These are phyloP conservation scores for Rhagologus leucostigma DNA, from an alignment of 2,113 vertebrate genomes.

Conservation along the genomic window DNA sequence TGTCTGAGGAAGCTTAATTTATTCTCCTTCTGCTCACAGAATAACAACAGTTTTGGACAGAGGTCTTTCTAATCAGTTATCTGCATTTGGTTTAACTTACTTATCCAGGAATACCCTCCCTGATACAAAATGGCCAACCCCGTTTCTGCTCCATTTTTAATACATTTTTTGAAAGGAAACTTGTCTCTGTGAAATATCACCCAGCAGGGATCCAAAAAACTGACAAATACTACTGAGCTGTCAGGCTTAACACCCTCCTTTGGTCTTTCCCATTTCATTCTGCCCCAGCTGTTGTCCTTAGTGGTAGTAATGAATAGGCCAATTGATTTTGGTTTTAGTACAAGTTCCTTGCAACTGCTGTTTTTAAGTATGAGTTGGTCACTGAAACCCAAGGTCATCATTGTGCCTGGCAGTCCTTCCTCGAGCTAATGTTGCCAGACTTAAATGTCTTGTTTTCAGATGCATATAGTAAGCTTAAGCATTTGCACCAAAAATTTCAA, in stretches of 20 bases:
- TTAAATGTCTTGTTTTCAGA: background rate
- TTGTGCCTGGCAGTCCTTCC: background rate
- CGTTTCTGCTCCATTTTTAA: background rate
- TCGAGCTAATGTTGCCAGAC: background rate
- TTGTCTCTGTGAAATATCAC: background rate
- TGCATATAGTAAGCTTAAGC: background rate
- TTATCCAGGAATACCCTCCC: background rate
- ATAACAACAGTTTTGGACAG: background rate
- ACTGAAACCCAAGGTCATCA: background rate
- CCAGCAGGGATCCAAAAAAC: background rate
- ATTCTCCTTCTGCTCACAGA: background rate
- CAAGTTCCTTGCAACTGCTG: background rate
- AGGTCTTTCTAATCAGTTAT: background rate
- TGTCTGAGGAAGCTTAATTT: constrained; percentile 10
- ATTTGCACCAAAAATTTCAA: background rate
- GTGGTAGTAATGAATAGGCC: background rate
- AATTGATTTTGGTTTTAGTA: background rate
- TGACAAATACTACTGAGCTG: background rate
- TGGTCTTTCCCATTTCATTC: background rate
- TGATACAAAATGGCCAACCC: background rate
- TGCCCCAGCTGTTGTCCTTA: background rate
- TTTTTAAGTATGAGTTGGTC: background rate
- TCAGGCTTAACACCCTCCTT: background rate
- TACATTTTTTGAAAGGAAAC: background rate
- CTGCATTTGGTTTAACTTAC: background rate